Evolutionary conservation across 2,113 vertebrate genomes (phyloP).

Genomic region (Paradoxurus hermaphroditus): DNA sequence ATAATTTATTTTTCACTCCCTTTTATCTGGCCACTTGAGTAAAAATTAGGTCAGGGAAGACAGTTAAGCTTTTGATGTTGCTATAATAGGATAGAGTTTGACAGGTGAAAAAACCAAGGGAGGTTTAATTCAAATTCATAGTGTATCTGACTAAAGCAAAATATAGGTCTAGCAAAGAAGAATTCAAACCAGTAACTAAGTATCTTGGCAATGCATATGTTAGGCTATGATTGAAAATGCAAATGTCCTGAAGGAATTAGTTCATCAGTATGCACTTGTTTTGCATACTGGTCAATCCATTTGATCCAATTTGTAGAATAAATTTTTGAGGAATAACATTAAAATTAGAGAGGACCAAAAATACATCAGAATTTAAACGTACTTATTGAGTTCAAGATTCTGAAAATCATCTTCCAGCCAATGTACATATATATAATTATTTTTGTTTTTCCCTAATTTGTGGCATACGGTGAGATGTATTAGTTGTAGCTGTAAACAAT

Average conservation of each 20-base stretch:
- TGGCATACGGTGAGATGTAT: background rate
- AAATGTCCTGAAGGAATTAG: background rate
- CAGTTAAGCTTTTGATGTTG: constrained; percentile 67
- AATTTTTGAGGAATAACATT: background rate
- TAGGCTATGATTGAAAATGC: background rate
- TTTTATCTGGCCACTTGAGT: constrained; percentile 50
- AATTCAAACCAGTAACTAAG: constrained; percentile 64
- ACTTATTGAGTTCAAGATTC: background rate
- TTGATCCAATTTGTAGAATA: background rate
- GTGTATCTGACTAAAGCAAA: constrained; percentile 45
- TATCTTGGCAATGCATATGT: background rate
- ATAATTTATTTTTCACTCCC: constrained; percentile 67
- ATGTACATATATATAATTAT: no score
- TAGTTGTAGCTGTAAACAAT: background rate
- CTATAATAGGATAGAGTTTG: constrained; percentile 59
- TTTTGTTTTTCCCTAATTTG: background rate
- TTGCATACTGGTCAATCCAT: background rate
- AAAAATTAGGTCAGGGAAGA: constrained; percentile 66
- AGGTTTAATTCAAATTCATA: constrained; percentile 60
- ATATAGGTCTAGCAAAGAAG: constrained; percentile 29
- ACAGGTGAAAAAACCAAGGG: constrained; percentile 59
- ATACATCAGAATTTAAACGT: background rate
- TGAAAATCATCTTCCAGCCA: background rate
- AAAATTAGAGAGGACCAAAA: background rate
- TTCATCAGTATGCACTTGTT: background rate